Evolutionary conservation across 2,888 invertebrate species (phyloP).

Genomic region (Megalurothrips usitatus): DNA sequence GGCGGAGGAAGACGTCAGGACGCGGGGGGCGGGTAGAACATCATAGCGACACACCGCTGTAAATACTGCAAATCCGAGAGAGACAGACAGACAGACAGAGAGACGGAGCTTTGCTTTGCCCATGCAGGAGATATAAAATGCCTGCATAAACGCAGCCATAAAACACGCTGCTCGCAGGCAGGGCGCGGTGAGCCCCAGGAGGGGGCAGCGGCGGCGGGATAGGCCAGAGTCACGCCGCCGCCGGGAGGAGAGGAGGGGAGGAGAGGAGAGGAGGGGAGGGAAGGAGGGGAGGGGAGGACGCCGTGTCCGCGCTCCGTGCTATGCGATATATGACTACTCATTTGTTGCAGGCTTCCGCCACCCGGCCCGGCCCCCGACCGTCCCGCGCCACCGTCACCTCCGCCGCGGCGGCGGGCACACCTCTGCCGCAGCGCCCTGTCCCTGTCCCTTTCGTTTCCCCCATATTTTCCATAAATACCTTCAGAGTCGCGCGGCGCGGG

Average conservation of each 20-base stretch:
- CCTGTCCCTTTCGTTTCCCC: background rate
- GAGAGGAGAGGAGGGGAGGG: background rate
- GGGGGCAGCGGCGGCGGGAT: background rate
- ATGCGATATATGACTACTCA: constrained; percentile 14
- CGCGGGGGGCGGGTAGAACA: too few species aligned
- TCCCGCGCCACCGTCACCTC: too few species aligned
- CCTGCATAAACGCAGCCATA: constrained; percentile 14
- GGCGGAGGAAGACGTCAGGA: too few species aligned
- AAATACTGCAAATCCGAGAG: too few species aligned
- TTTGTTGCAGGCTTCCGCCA: constrained; percentile 18
- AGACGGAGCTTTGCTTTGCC: background rate
- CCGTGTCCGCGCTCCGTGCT: background rate
- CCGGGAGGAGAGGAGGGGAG: too few species aligned
- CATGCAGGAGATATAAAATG: constrained; percentile 15
- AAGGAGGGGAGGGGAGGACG: background rate
- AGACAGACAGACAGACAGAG: background rate
- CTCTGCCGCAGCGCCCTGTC: background rate
- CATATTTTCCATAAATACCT: background rate
- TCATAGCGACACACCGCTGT: too few species aligned
- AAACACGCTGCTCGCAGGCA: background rate
- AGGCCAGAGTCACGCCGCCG: background rate
- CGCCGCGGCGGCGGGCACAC: too few species aligned
- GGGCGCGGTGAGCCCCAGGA: too few species aligned
- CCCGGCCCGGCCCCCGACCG: background rate
- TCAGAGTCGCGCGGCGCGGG: too few species aligned